These are phyloP conservation scores for Drosophila atripex DNA, from an alignment of 2,888 invertebrate genomes.

Conservation along the genomic window DNA sequence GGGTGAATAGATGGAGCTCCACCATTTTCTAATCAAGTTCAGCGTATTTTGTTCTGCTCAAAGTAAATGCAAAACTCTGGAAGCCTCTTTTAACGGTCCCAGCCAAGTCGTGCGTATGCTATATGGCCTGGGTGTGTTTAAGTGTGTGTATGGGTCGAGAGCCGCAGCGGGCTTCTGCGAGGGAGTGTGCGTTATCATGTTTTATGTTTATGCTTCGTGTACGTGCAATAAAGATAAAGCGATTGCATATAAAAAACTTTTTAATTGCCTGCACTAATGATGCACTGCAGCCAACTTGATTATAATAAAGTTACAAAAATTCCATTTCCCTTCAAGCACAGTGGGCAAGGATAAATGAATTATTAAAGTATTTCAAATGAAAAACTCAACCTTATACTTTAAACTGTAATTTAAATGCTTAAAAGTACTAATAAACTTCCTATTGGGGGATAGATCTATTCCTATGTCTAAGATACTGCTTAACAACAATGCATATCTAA, in stretches of 20 bases:
- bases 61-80: constrained; percentile 58
- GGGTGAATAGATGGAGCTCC: background rate
- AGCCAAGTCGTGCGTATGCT: constrained; percentile 27
- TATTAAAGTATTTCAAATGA: no score
- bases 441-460: no score
- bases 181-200: constrained; percentile 58
- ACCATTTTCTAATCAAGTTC: constrained; percentile 53
- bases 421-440: no score
- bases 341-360: constrained; percentile 2
- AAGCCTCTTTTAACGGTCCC: constrained; percentile 44
- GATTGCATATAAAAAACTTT: constrained; percentile 75
- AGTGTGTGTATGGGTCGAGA: background rate
- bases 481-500: no score
- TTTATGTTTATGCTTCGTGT: constrained; percentile 72
- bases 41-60: constrained; percentile 37
- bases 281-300: constrained; percentile 78
- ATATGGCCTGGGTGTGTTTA: constrained; percentile 1
- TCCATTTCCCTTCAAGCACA: constrained; percentile 31
- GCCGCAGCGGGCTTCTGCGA: constrained; percentile 6
- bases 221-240: constrained; percentile 76
- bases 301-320: constrained; percentile 61
- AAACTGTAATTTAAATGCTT: no score
- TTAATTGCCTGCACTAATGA: constrained; percentile 80
- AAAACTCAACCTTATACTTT: no score
- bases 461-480: no score